Evolutionary conservation across 2,888 invertebrate species (phyloP).

Genomic region (Xestia c-nigrum): DNA sequence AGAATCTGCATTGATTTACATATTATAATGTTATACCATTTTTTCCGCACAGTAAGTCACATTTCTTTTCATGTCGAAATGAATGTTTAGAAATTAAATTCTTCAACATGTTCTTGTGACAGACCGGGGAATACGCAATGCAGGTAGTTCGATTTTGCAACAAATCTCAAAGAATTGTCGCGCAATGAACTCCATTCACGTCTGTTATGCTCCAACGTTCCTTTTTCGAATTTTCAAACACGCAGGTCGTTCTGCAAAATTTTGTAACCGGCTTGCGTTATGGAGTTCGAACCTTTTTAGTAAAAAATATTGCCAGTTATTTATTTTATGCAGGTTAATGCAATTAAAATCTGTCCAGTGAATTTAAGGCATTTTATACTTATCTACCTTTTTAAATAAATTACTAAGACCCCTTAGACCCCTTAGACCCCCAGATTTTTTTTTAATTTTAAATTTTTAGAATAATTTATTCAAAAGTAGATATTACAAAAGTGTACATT

Average conservation of each 20-base stretch:
- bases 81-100: conserved; percentile 12
- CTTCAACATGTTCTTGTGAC: conserved; percentile 40
- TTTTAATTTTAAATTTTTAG: too few species aligned
- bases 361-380: not conserved
- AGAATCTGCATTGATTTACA: not conserved
- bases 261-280: conserved; percentile 48
- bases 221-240: conserved; percentile 59
- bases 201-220: conserved; percentile 53
- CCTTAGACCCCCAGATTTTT: too few species aligned
- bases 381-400: not conserved
- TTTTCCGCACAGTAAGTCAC: not conserved
- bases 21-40: not conserved
- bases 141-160: conserved; percentile 52
- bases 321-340: conserved; percentile 24
- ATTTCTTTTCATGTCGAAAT: not conserved
- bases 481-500: too few species aligned
- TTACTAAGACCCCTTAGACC: too few species aligned
- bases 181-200: conserved; percentile 58
- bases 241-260: conserved; percentile 45
- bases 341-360: conserved; percentile 19
- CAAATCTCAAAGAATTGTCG: conserved; percentile 56
- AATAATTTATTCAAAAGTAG: too few species aligned
- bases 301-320: conserved; percentile 21
- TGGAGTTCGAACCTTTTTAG: conserved; percentile 30
- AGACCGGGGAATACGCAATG: conserved; percentile 41